Evolutionary conservation across 2,888 invertebrate genomes (phyloP).

Genomic region (Bembecia ichneumoniformis): DNA sequence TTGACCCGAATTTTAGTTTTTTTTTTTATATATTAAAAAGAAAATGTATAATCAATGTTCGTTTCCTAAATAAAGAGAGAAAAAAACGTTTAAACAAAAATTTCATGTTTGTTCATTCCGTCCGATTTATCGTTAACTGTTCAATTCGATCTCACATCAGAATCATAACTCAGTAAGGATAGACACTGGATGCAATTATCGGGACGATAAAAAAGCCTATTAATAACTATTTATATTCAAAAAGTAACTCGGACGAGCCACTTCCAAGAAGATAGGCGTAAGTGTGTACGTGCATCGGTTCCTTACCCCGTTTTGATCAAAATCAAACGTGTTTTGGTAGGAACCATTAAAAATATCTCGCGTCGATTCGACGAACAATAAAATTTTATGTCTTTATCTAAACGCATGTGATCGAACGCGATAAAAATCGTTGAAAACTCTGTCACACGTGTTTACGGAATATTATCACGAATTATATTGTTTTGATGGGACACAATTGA

Average conservation of each 20-base stretch:
- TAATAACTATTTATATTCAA: slow-evolving; percentile 30
- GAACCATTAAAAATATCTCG: slow-evolving; percentile 25
- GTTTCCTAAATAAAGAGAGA: too few relatives aligned
- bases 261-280: neutral
- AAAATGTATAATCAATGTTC: too few relatives aligned
- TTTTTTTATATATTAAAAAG: too few relatives aligned
- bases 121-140: neutral
- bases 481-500: too few relatives aligned
- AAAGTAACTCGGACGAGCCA: slow-evolving; percentile 4
- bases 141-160: slow-evolving; percentile 12
- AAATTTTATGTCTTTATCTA: slow-evolving; percentile 47
- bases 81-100: too few relatives aligned
- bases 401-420: slow-evolving; percentile 23
- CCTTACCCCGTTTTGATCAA: slow-evolving; percentile 36
- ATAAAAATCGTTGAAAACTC: slow-evolving; percentile 11
- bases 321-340: slow-evolving; percentile 26
- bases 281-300: slow-evolving; percentile 28
- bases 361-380: slow-evolving; percentile 37
- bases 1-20: too few relatives aligned
- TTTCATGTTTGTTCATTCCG: too few relatives aligned
- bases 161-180: slow-evolving; percentile 16
- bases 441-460: neutral
- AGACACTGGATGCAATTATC: slow-evolving; percentile 26
- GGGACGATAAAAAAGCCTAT: slow-evolving; percentile 25
- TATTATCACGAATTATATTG: neutral